Conservation (phyloP, 2,113 vertebrate genomes). For the Nothocercus nigrocapillus region DNA sequence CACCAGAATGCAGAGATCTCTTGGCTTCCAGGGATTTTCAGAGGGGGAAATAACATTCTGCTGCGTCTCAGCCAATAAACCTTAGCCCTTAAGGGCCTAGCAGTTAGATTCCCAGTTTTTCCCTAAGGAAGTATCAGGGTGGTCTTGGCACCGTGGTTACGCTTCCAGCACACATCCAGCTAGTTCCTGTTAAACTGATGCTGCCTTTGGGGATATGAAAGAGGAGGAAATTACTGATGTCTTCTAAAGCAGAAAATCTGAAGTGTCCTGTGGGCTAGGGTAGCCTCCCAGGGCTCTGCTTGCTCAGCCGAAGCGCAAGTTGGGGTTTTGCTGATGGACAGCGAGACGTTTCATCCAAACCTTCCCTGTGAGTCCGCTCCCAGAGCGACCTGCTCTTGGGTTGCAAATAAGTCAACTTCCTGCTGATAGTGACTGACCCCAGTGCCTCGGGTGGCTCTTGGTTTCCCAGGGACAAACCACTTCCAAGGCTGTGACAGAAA, state of each 20-base stretch:
- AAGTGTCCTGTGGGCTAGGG: neutral
- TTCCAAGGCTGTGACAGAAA: neutral
- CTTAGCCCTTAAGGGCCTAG: neutral
- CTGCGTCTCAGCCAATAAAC: neutral
- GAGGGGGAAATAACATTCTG: neutral
- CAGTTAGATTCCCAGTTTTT: neutral
- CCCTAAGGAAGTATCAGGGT: neutral
- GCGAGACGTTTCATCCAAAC: neutral
- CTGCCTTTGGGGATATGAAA: neutral
- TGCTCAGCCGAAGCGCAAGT: neutral
- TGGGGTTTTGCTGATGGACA: neutral
- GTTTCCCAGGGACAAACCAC: neutral
- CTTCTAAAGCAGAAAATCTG: neutral
- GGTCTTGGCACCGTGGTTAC: neutral
- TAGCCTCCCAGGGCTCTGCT: neutral
- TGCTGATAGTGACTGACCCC: neutral
- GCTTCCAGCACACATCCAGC: neutral
- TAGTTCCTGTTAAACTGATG: neutral
- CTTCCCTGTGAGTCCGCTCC: neutral
- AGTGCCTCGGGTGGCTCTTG: too few relatives aligned
- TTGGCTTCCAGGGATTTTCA: neutral
- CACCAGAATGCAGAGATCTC: accelerated
- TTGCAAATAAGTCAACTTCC: neutral
- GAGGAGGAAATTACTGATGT: neutral
- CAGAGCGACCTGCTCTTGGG: too few relatives aligned